Conservation (phyloP, 1,140 invertebrate species). For the Zaprionus ornatus region DNA sequence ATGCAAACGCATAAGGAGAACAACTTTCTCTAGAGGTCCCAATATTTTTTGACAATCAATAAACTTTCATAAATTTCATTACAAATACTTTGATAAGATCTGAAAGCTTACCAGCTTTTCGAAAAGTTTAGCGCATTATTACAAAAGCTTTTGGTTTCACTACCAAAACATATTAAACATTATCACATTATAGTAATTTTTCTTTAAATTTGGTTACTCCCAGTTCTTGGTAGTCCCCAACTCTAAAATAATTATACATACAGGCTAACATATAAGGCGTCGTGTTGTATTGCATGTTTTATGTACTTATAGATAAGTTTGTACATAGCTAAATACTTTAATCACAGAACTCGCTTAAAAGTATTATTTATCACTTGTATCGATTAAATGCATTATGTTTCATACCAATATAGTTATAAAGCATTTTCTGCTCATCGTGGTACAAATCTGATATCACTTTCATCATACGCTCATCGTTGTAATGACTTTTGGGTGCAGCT, state of each 20-base stretch:
- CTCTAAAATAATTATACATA: not conserved
- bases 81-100: not conserved
- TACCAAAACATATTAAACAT: no score
- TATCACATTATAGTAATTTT: no score
- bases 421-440: conserved; percentile 44
- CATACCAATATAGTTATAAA: conserved; percentile 54
- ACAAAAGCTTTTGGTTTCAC: not conserved
- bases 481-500: conserved; percentile 59
- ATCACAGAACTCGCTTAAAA: conserved; percentile 25
- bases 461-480: conserved; percentile 51
- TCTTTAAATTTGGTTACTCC: no score
- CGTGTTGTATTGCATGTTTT: not conserved
- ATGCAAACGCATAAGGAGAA: no score
- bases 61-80: not conserved
- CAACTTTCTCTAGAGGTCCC: no score
- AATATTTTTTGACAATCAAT: not conserved
- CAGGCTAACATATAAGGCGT: not conserved
- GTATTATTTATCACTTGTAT: conserved; percentile 10
- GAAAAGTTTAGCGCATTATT: not conserved
- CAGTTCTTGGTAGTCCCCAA: no score
- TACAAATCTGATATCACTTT: conserved; percentile 46
- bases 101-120: not conserved
- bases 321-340: not conserved
- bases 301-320: not conserved
- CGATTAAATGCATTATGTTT: conserved; percentile 19